Base-by-base conservation (phyloP, 2,888 invertebrate genomes). In the Epistrophella euchroma region DNA sequence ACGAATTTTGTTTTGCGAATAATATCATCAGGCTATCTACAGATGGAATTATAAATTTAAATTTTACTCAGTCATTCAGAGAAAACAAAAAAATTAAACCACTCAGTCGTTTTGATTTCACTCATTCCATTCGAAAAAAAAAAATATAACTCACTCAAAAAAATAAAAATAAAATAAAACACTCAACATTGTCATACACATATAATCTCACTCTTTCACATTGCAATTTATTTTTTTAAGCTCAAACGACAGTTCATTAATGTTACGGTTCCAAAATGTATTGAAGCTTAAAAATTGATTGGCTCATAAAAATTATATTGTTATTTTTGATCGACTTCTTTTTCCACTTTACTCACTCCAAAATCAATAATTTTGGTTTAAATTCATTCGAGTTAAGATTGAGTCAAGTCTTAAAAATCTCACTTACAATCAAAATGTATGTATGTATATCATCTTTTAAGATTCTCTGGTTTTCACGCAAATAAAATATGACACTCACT, bases 21-120 rank as follows among this genome's bases (percentile, higher is more conserved):
- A 77, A 81, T 81, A 81, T 85, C 81, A 82, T 82, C 86, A 82
- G 86, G 86, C 86, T 86, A 86, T 86, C 86, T 86, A 86, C 86
- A 86, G 86, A 86, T 86, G 82, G 82, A 86, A 68, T 68, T 37
- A 76, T 45, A 72, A 81, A 32, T 72, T 47, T 52, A 15, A 37
- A 37, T 71, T 74, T 82, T 82, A 68, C 64, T 64, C 76, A 85
- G 37, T 81, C 73, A 85, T 62, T 81, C 81, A 52, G 35, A 66
- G 28, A 40, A 80, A 50, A 70, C 6, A 47, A 79, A 70, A 64
- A 40, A 13, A 35, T 35, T 15, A 40, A 60, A 37, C 17, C 72
- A 78, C 47, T 74, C 62, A 74, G 15, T 52, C 58, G 4, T 47
- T 47, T 11, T 37, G 56, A 62, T 43, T 47, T 15, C 77, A 77